Evolutionary conservation across 1,140 invertebrate genomes (phyloP), one percentile per base, ranked within the genome.

Genomic region (Pseudomyrmex cubaensis): DNA sequence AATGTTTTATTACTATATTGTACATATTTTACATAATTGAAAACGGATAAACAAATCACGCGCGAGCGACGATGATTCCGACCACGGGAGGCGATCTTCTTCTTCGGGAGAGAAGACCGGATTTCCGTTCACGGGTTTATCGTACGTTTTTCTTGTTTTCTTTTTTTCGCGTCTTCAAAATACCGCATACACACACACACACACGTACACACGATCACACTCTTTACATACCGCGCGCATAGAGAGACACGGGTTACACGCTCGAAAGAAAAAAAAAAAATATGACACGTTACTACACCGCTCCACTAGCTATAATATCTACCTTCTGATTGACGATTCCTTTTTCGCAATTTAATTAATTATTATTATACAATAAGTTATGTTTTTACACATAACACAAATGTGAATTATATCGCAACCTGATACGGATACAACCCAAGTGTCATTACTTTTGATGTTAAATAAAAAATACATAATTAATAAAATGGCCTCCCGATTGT

Each of bases 401-500:
- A 90, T 90, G 44, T 56, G 54, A 9, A 72, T 70, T 80, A 72
- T 54, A 70, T 80, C 17, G 54, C 64, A 78, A 78, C 22, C 64
- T 48, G 64, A 78, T 93, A 92, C 87, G 89, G 92, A 91, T 93
- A 92, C 93, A 93, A 92, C 92, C 93, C 92, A 93, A 93, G 93
- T 93, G 93, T 93, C 93, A 93, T 93, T 93, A 93, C 93, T 93
- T 93, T 93, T 93, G 93, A 93, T 93, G 93, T 93, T 93, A 93
- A 93, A 93, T 93, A 93, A 93, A 93, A 93, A 93, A 93, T 93
- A 93, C 92, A 93, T 93, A 93, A 93, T 93, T 93, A 93, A 92
- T 92, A 92, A 87, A 86, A 70, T 64, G 57, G 62, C 66, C 59
- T 87, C 20, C 54, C n/a, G 22, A 70, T 87, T 87, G 62, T 73